Percentiles rank a stretch among this genome's conserved stretches.
These are phyloP conservation scores for Agrilus mali DNA, from an alignment of 2,888 invertebrate genomes.

Conservation along the genomic window DNA sequence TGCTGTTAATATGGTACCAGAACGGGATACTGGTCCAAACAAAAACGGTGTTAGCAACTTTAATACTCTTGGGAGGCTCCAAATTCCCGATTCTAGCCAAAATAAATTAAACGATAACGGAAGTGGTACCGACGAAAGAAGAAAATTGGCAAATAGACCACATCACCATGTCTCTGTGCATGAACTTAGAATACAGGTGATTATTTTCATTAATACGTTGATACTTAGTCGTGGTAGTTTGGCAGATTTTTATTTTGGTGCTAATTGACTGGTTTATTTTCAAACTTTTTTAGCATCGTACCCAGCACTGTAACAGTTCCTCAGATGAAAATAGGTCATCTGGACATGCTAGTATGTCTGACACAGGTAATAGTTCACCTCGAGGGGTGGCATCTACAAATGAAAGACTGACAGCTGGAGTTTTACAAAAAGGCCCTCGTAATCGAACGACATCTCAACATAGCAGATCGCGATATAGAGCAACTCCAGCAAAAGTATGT, in stretches of 20 bases:
- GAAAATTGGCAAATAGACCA: conserved; percentile 33
- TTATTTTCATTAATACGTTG: background rate
- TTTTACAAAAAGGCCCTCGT: conserved; percentile 49
- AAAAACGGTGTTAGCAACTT: conserved; percentile 34
- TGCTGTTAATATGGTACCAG: conserved; percentile 37
- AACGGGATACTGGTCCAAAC: conserved; percentile 38
- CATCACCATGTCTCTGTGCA: conserved; percentile 51
- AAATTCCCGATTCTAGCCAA: conserved; percentile 20
- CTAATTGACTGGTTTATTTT: background rate
- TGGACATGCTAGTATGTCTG: conserved; percentile 90
- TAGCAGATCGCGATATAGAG: conserved; percentile 48
- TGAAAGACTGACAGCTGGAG: conserved; percentile 51
- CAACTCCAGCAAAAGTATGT: conserved; percentile 49
- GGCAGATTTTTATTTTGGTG: too few species aligned
- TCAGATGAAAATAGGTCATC: conserved; percentile 87
- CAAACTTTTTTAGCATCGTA: conserved; percentile 19
- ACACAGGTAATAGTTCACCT: conserved; percentile 60
- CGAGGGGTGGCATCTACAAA: conserved; percentile 44
- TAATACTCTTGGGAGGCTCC: conserved; percentile 24
- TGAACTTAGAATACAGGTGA: conserved; percentile 46
- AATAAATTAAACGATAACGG: conserved; percentile 18
- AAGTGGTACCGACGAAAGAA: conserved; percentile 20
- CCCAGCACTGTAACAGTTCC: conserved; percentile 48
- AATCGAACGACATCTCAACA: conserved; percentile 50
- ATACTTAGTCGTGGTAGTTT: too few species aligned